Base-by-base conservation (phyloP, 2,113 vertebrate genomes). In the Hippocampus mohnikei region DNA sequence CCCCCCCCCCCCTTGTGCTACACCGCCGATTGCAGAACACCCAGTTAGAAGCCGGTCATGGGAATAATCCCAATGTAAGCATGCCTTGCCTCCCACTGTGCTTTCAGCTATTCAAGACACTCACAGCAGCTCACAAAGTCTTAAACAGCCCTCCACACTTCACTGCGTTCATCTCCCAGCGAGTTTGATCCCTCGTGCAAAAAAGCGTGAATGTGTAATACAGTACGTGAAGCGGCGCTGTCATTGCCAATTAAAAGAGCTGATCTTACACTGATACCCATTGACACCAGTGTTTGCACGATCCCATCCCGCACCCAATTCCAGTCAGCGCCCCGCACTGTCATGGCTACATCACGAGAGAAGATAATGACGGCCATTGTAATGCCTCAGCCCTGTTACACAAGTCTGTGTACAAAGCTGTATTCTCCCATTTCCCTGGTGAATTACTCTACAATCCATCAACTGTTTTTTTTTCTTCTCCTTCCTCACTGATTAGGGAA, bases 31-130 rank as follows among this genome's bases (percentile, higher is more conserved):
- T 81, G 78, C 66, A 74, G 78, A 60, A 73, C 68, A 77, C 82
- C 16, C 79, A 82, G 69, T 86, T 81, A 83, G 81, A 89, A 70
- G 55, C 77, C 77, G 82, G 79, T 87, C 83, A 81, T 84, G 92
- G 91, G 90, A 91, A 88, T 84, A 65, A 67, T 89, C 88, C 89
- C 91, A 86, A 83, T 82, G 77, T 85, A 91, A 88, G 87, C 84
- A 80, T 68, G 66, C 84, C 88, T 87, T 89, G 82, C 89, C 70
- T 89, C 85, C 79, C 72, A 84, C 76, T 80, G 66, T 60, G 84
- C 76, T 79, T 85, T 76, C 37, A 75, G 63, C 27, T 55, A 16
- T 69, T 72, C 66, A 66, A 66, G 69, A 74, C 82, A 85, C 79
- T 78, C 72, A 65, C 23, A 67, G 67, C 86, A 86, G 89, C 83